These are phyloP conservation scores for Vultur gryphus DNA, from an alignment of 2,797 vertebrate species.

Conservation along the genomic window DNA sequence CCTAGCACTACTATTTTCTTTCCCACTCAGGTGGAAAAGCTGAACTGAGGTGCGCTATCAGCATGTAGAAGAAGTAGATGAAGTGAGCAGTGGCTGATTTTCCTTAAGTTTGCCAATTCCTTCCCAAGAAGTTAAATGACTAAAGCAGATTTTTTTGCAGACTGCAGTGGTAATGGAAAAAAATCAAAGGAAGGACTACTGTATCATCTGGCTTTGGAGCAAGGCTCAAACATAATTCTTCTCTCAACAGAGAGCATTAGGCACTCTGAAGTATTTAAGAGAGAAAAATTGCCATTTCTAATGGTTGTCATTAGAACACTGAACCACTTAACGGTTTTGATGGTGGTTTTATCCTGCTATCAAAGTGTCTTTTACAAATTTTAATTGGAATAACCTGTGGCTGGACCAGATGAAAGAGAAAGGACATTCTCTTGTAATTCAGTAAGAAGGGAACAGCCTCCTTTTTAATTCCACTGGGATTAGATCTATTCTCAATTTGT, in stretches of 20 bases:
- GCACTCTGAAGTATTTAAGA: conserved; percentile 42
- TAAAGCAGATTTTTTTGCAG: neutral
- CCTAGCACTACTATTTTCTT: neutral
- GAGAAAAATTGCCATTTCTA: conserved; percentile 35
- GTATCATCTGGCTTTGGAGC: conserved; percentile 21
- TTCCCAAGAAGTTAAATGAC: conserved; percentile 40
- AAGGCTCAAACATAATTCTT: conserved; percentile 22
- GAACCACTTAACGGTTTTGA: conserved; percentile 20
- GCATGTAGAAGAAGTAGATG: neutral
- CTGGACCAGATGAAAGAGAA: conserved; percentile 30
- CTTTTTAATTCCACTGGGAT: neutral
- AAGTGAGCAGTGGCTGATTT: conserved; percentile 1
- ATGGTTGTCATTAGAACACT: conserved; percentile 32
- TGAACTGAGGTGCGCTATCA: neutral
- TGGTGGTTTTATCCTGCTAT: conserved; percentile 19
- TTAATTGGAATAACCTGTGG: conserved; percentile 31
- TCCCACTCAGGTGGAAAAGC: neutral
- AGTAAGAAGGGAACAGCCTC: neutral
- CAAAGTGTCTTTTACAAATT: conserved; percentile 24
- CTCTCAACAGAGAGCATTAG: conserved; percentile 48
- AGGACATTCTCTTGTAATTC: neutral
- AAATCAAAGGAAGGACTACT: neutral
- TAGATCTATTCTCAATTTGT: conserved; percentile 15
- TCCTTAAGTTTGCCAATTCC: conserved; percentile 5
- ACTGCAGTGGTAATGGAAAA: neutral